Base-by-base conservation (phyloP, 1,140 invertebrate species). In the Pseudomyrmex pallidus region DNA sequence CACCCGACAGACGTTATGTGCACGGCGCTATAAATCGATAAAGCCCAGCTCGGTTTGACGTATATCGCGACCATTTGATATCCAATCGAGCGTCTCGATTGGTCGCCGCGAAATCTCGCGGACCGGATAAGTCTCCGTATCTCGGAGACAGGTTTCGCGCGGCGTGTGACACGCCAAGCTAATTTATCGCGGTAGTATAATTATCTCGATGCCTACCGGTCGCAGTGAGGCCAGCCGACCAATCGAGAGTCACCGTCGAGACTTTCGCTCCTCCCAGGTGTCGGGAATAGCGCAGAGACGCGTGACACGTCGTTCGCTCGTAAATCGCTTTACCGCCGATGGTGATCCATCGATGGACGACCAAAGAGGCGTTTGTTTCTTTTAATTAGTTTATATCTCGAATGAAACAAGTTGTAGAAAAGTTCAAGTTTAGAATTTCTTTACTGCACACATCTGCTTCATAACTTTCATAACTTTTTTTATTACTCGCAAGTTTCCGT, bases 131-230 rank as follows among this genome's bases (percentile, higher is more conserved):
- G 76, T 78, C 17, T 59, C 70, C 83, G 86, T 80, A 62, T 74
- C 77, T 83, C 85, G 88, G 86, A 35, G 92, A 92, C 92, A 92
- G 90, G 91, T 93, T 92, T 92, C 88, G 87, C 87, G 88, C 88
- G 83, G 86, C 77, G 86, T 88, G 89, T 92, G 92, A 92, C 92
- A 93, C 89, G 84, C 88, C 89, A 74, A 66, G 89, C 87, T 92
- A 92, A 92, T 92, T 92, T 92, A 92, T 92, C 90, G 89, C 86
- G 67, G 78, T 78, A 86, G 88, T 89, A 90, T 92, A 92, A 92
- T 92, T 92, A 92, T 92, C 87, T 85, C 87, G 83, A 77, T 85
- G 78, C 91, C 87, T 90, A 78, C 85, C 84, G 86, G 85, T 83
- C 62, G 61, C 25, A 74, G 84, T 72, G 48, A 67, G 64, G 70